These are phyloP conservation scores for Phortica okadai DNA, from an alignment of 2,888 invertebrate genomes.

Conservation along the genomic window DNA sequence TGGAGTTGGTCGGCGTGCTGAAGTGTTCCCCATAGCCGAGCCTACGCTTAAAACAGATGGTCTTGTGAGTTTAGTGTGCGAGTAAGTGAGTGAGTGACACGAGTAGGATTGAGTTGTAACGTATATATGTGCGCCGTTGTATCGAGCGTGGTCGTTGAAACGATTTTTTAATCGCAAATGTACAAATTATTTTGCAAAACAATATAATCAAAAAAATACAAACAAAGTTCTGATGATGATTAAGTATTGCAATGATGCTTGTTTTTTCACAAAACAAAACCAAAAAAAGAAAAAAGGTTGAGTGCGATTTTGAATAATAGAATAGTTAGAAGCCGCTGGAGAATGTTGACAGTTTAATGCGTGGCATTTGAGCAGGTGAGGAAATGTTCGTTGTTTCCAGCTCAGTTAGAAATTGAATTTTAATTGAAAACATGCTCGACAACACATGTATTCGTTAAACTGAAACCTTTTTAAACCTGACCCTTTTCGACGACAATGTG, in stretches of 20 bases:
- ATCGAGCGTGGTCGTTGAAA: constrained; percentile 40
- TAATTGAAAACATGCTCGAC: constrained; percentile 52
- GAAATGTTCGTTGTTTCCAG: background rate
- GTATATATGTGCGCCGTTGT: background rate
- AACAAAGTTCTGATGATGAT: background rate
- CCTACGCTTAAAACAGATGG: constrained; percentile 42
- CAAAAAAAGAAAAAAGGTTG: constrained; percentile 7
- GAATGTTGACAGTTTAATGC: constrained; percentile 23
- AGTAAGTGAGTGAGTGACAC: background rate
- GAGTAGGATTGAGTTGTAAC: background rate
- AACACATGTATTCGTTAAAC: constrained; percentile 5
- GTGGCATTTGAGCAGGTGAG: background rate
- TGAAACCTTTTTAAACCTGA: constrained; percentile 7
- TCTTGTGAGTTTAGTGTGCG: background rate
- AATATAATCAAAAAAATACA: background rate
- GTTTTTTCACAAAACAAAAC: background rate
- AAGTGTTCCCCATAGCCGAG: background rate
- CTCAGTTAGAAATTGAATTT: constrained; percentile 59
- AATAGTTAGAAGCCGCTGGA: background rate
- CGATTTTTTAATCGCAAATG: constrained; percentile 35
- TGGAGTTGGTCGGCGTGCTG: background rate
- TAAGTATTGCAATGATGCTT: background rate
- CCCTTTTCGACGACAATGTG: background rate
- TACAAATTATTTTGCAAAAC: constrained; percentile 3
- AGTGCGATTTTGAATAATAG: background rate